A percentile compares a stretch with the other conserved stretches of the same genome.
Conservation (phyloP, 1,140 invertebrate genomes). For the Tachypleus tridentatus region DNA sequence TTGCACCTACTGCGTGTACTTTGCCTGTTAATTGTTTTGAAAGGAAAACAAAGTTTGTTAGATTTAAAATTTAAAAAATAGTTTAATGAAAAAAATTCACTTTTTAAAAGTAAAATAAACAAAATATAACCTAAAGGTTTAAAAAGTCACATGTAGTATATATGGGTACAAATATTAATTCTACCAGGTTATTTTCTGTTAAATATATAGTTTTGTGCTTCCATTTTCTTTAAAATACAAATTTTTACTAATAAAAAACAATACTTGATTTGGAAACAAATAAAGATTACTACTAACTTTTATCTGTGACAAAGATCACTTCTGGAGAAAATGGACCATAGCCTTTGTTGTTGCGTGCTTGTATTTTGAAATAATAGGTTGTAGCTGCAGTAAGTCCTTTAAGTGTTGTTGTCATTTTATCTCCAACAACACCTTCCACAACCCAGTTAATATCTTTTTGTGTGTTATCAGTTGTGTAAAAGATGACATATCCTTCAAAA, state of each 20-base stretch:
- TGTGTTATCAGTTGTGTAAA: slow-evolving; percentile 72
- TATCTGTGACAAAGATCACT: slow-evolving; percentile 58
- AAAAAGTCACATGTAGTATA: too few species aligned
- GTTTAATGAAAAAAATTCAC: too few species aligned
- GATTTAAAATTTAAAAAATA: too few species aligned
- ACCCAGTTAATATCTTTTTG: slow-evolving; percentile 71
- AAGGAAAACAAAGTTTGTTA: too few species aligned
- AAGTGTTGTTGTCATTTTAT: slow-evolving; percentile 66
- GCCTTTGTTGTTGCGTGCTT: slow-evolving; percentile 75
- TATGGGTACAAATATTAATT: too few species aligned
- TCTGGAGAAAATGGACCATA: slow-evolving; percentile 70
- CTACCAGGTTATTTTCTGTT: too few species aligned
- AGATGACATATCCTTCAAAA: slow-evolving; percentile 63
- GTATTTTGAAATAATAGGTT: slow-evolving; percentile 89
- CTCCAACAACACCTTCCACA: slow-evolving; percentile 67
- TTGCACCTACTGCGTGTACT: too few species aligned
- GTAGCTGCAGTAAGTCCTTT: slow-evolving; percentile 66
- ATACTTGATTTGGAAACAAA: slow-evolving; percentile 3
- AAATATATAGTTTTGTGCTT: too few species aligned
- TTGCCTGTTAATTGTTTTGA: too few species aligned
- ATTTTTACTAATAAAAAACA: slow-evolving; percentile 8
- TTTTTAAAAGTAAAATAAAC: too few species aligned
- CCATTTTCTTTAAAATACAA: neutral
- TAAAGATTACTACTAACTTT: neutral
- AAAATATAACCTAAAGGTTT: too few species aligned